Base-by-base conservation (phyloP, 2,113 vertebrate species). In the Phyllostomus discolor region DNA sequence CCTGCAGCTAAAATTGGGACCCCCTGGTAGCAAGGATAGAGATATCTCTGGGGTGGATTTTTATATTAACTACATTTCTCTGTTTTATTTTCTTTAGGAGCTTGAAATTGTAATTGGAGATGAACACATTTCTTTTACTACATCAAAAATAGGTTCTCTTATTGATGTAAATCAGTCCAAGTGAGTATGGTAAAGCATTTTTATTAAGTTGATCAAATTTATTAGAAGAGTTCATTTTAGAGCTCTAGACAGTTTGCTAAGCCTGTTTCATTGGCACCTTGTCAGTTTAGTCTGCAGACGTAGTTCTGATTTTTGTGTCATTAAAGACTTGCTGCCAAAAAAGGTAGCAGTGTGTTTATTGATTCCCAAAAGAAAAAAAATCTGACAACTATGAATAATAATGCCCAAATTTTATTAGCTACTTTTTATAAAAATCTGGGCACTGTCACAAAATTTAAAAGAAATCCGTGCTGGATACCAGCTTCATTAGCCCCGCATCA, bases 131-230 rank as follows among this genome's bases (percentile, higher is more conserved):
- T 99, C 99, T 94, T 99, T 99, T 94, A 99, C 99, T 78, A 99
- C 99, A 0, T 99, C 99, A 96, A 99, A 99, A 99, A 99, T 99
- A 0, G 99, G 99, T 95, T 99, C 99, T 14, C 98, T 99, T 98
- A 99, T 99, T 90, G 99, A 99, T 38, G 99, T 99, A 91, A 99
- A 99, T 98, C 99, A 99, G 95, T 99, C 99, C 76, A 99, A 99
- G 99, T 99, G 98, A 79, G 99, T 99, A 81, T 76, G 78, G 4
- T 93, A 16, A 75, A 91, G 20, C 17, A 62, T 91, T 94, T 87
- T 76, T 10, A 17, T 24, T 81, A 57, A 78, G 26, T 43, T 59
- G 28, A 14, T n/a, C 2, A 67, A 35, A 50, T 33, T 59, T 72
- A 48, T 46, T 48, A 88, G 43, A 72, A 41, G 64, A 52, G 19